phyloP scores from a whole-genome alignment of 2,113 vertebrate species.

The Thalassarche chlororhynchos region DNA sequence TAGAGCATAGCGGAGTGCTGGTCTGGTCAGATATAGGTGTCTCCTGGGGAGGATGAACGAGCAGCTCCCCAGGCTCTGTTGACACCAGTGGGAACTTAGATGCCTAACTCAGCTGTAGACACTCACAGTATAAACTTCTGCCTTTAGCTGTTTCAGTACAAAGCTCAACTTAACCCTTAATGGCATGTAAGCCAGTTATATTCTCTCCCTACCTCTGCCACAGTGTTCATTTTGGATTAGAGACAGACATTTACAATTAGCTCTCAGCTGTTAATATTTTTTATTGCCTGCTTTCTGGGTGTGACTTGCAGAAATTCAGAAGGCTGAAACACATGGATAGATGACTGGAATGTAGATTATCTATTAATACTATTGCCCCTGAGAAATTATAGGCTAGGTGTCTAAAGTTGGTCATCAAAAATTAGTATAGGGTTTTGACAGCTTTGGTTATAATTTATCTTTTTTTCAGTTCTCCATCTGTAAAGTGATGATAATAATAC shows the following conservation, averaged over 20 bases:
- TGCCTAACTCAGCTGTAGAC: not conserved
- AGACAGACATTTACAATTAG: not conserved
- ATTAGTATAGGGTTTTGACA: constrained; percentile 31
- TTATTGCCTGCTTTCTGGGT: not conserved
- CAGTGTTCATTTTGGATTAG: not conserved
- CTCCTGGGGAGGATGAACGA: fast-evolving
- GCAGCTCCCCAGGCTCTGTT: not conserved
- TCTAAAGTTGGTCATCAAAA: constrained; percentile 56
- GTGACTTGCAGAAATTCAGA: not conserved
- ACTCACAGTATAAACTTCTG: not conserved
- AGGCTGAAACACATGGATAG: not conserved
- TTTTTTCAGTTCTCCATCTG: constrained; percentile 40
- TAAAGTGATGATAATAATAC: constrained; percentile 50
- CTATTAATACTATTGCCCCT: not conserved
- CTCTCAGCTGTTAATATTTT: not conserved
- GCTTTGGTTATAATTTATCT: constrained; percentile 42
- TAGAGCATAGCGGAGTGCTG: not conserved
- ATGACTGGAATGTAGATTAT: constrained; percentile 10
- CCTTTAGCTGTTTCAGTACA: not conserved
- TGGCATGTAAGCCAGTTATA: not conserved
- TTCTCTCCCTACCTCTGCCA: not conserved
- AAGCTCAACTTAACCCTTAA: not conserved
- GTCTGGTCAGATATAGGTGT: not conserved
- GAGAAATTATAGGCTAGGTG: constrained; percentile 49
- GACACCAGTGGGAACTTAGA: not conserved